A percentile compares a stretch with the other conserved stretches of the same genome.
These are phyloP conservation scores for Metalampra italica DNA, from an alignment of 2,888 invertebrate genomes.

Conservation along the genomic window DNA sequence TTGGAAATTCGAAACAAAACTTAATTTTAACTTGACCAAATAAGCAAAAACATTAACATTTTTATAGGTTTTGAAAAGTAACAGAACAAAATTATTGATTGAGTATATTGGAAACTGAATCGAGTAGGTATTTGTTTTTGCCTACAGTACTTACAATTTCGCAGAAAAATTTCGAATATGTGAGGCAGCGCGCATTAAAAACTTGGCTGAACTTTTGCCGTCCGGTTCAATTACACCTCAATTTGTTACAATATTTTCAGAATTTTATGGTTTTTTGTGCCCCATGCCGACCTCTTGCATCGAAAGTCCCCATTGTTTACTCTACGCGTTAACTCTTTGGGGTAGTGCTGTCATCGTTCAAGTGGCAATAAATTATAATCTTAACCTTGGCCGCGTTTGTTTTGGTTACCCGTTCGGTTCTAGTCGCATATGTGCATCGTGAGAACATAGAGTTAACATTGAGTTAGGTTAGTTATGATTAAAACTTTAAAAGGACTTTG, in stretches of 20 bases:
- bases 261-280: slow-evolving; percentile 21
- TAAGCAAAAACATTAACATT: too few relatives aligned
- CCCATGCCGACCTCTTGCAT: slow-evolving; percentile 18
- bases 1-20: too few relatives aligned
- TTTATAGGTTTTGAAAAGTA: too few relatives aligned
- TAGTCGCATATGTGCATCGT: slow-evolving; percentile 61
- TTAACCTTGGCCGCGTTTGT: slow-evolving; percentile 71
- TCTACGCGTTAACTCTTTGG: slow-evolving; percentile 47
- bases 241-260: slow-evolving; percentile 20
- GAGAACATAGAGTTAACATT: slow-evolving; percentile 44
- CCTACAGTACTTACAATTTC: too few relatives aligned
- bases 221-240: slow-evolving; percentile 29
- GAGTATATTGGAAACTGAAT: too few relatives aligned
- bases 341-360: slow-evolving; percentile 54
- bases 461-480: slow-evolving; percentile 28
- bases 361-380: slow-evolving; percentile 73
- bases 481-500: slow-evolving; percentile 12
- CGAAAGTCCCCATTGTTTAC: slow-evolving; percentile 56
- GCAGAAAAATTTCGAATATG: slow-evolving; percentile 10
- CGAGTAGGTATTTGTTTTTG: too few relatives aligned
- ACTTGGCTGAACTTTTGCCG: slow-evolving; percentile 30
- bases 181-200: slow-evolving; percentile 26
- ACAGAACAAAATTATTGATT: too few relatives aligned
- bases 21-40: background rate
- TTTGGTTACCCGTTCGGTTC: slow-evolving; percentile 55